Base-by-base conservation (phyloP, 1,140 invertebrate genomes). In the Tribolium castaneum region DNA sequence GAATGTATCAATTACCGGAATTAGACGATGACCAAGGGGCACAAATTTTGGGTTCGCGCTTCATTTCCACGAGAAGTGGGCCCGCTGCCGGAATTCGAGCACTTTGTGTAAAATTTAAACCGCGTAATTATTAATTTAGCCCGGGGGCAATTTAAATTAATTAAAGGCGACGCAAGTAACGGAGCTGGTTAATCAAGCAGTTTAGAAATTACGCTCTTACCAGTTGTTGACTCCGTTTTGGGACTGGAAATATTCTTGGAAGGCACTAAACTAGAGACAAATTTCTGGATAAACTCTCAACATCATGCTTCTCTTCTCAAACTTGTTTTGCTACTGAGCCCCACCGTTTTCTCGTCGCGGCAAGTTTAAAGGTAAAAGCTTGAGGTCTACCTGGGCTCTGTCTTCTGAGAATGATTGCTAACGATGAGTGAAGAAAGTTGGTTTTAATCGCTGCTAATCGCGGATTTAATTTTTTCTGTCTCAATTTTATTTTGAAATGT, bases 311-410 rank as follows among this genome's bases (percentile, higher is more conserved):
- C 79, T 78, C 76, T 75, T 30, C 16, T 78, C 59, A 80, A 80
- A 80, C 79, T 78, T 77, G 79, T 80, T 80, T 80, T 80, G 72
- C 79, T 75, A 80, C 79, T 80, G 79, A 78, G 62, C 78, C 78
- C 78, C 78, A 76, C 78, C 78, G 70, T 71, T 49, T 14, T 35
- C 50, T 79, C 34, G 30, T 45, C 73, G 78, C 78, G 78, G 74
- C 75, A 79, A 79, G 78, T 79, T 79, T 76, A 51, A 79, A 79
- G 78, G 14, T 49, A 71, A 51, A 70, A 50, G 34, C 2, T 34
- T 39, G 3, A 13, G 1, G 13, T 52, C 16, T 16, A 52, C 13
- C 13, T 14, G 51, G 51, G 6, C 5, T 14, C 13, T 14, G 51
- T 12, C 3, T 16, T 14, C 51, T 52, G 50, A 14, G n/a, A 14